Evolutionary conservation across 23 tunicate species (phyloP).

Genomic region (Ciona savignyi): DNA sequence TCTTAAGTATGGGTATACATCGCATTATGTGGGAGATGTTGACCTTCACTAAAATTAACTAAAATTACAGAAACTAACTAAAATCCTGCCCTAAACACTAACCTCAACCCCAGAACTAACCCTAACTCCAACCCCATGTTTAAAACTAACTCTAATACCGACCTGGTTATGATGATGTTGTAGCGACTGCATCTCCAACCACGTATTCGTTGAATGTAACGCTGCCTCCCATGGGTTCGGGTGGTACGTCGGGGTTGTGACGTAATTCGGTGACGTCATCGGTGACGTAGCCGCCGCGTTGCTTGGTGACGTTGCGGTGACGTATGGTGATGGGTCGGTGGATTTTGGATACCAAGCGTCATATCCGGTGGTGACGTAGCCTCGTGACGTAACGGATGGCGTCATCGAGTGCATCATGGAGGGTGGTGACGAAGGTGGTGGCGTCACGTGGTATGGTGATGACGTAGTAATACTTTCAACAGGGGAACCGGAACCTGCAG

Average conservation of each 20-base stretch:
- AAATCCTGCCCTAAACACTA: no score
- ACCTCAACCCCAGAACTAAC: no score
- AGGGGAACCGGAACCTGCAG: slow-evolving; percentile 65
- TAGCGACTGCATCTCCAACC: slow-evolving; percentile 74
- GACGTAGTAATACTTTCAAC: slow-evolving; percentile 44
- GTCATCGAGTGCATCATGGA: slow-evolving; percentile 48
- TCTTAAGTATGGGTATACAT: no score
- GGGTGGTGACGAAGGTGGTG: slow-evolving; percentile 62
- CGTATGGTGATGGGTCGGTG: background rate
- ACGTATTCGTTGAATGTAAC: slow-evolving; percentile 58
- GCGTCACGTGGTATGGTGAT: slow-evolving; percentile 53
- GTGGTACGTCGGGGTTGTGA: slow-evolving; percentile 21
- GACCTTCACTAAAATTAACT: no score
- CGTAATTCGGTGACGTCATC: slow-evolving; percentile 1
- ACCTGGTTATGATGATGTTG: slow-evolving; percentile 68
- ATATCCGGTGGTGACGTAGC: slow-evolving; percentile 6
- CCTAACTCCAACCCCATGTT: background rate
- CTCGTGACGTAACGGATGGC: slow-evolving; percentile 1
- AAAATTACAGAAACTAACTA: no score
- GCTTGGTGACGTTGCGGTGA: background rate
- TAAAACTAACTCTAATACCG: background rate
- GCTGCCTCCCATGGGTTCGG: slow-evolving; percentile 87
- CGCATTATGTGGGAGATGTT: no score
- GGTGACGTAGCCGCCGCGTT: background rate
- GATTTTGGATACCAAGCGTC: slow-evolving; percentile 36